Percentiles rank a stretch among this genome's conserved stretches.
phyloP scores from a whole-genome alignment of 2,797 vertebrate genomes.

The Sebastes wilsoni region DNA sequence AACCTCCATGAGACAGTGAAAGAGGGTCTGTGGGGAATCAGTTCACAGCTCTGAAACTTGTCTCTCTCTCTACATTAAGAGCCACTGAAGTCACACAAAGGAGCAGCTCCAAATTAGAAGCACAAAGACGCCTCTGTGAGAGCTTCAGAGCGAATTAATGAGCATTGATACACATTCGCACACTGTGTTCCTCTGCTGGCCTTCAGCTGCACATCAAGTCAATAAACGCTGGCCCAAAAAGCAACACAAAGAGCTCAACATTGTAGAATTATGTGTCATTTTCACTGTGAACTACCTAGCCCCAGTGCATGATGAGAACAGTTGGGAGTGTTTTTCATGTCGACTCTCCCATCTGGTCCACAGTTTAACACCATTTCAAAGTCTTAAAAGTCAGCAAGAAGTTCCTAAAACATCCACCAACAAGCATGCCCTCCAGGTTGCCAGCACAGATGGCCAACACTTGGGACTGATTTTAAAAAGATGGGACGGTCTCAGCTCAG shows the following conservation, averaged over 20 bases:
- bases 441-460: constrained; percentile 69
- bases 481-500: constrained; percentile 31
- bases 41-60: constrained; percentile 76
- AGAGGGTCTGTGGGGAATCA: constrained; percentile 65
- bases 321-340: not conserved
- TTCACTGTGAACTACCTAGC: not conserved
- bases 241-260: not conserved
- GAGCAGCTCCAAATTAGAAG: constrained; percentile 79
- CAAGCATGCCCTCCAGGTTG: constrained; percentile 7
- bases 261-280: not conserved
- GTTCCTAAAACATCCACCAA: constrained; percentile 50
- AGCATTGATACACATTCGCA: constrained; percentile 79
- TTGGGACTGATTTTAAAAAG: constrained; percentile 55
- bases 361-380: constrained; percentile 42
- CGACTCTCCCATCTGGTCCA: constrained; percentile 49
- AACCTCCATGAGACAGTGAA: constrained; percentile 62
- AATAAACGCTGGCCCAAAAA: constrained; percentile 6
- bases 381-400: constrained; percentile 36
- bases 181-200: constrained; percentile 58
- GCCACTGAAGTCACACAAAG: constrained; percentile 80
- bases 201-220: constrained; percentile 52
- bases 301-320: not conserved
- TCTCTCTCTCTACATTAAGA: constrained; percentile 73
- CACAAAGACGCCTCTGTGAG: constrained; percentile 82
- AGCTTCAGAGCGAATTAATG: constrained; percentile 79